Conservation (phyloP, 2,888 invertebrate genomes). For the Omphaloscelis lunosa region DNA sequence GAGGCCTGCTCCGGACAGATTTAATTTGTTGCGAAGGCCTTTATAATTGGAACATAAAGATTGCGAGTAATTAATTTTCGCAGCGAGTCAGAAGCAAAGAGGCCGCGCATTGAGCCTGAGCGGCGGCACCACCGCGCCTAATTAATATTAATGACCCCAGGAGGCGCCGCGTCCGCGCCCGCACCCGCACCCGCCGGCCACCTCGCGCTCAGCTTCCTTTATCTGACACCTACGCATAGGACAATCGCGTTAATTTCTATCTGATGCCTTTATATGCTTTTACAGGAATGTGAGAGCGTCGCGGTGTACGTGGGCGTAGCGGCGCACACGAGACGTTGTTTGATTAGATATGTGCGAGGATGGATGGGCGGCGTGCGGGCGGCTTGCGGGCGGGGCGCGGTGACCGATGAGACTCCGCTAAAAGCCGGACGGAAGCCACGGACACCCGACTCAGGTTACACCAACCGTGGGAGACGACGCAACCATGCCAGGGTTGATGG, state of each 20-base stretch:
- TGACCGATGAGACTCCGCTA: slow-evolving; percentile 88
- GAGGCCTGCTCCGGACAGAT: slow-evolving; percentile 90
- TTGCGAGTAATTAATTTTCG: slow-evolving; percentile 91
- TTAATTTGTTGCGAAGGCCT: slow-evolving; percentile 91
- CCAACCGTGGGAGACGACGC: slow-evolving; percentile 87
- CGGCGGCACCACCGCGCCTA: slow-evolving; percentile 85
- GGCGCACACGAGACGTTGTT: slow-evolving; percentile 60
- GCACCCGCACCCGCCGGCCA: slow-evolving; percentile 60
- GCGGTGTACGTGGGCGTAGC: slow-evolving; percentile 45
- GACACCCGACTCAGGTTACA: slow-evolving; percentile 88
- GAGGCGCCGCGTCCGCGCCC: slow-evolving; percentile 82
- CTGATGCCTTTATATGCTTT: slow-evolving; percentile 71
- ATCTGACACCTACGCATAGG: slow-evolving; percentile 79
- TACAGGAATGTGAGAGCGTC: slow-evolving; percentile 49
- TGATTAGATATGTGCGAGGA: slow-evolving; percentile 75
- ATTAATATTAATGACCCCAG: slow-evolving; percentile 90
- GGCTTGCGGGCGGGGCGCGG: slow-evolving; percentile 72
- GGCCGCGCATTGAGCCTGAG: slow-evolving; percentile 85
- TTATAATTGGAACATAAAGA: slow-evolving; percentile 91
- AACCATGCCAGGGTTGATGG: slow-evolving; percentile 83
- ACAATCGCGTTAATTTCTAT: slow-evolving; percentile 68
- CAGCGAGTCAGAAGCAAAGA: slow-evolving; percentile 90
- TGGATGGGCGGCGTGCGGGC: slow-evolving; percentile 70
- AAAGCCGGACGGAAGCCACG: slow-evolving; percentile 91
- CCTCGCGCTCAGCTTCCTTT: slow-evolving; percentile 76